Evolutionary conservation across 2,888 invertebrate genomes (phyloP), one percentile per base, ranked within the genome.

Genomic region (Napeogenes sylphis): DNA sequence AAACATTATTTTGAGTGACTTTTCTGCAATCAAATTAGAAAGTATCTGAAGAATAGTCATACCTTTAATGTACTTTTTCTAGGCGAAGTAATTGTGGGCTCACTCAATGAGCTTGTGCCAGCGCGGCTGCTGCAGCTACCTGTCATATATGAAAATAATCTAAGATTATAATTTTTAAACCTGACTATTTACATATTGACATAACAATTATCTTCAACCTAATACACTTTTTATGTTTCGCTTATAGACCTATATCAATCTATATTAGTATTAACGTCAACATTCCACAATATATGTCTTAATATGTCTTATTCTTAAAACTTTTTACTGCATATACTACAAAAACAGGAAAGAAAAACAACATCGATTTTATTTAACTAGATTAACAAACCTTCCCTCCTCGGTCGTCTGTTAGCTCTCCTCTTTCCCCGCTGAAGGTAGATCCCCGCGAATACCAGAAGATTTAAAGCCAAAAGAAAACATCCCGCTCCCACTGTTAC

Each of bases 401-500:
- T 70, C 0, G 81, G 79, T 30, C 84, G 74, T 64, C 83, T 76
- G 63, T 76, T 82, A 6, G 80, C 76, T 45, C 80, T 73, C 12
- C 93, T 91, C 2, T 93, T 87, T 45, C 93, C 93, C n/a, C 94
- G 84, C 77, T 94, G 94, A 71, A 94, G 92, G 79, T 94, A 95
- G 73, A 94, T 94, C 3, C 95, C 95, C 2, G 95, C 95, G 76
- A 95, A 95, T 69, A 95, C 95, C 64, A 95, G 83, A 88, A 94
- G 93, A 80, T 95, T 94, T 33, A 95, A 90, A 2, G 94, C 92
- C 32, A 95, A 84, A 38, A 95, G 91, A 69, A 94, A 92, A 78
- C 94, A 94, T 13, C 94, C 95, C 2, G 95, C 94, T 8, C 94
- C 94, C 8, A 94, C 94, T 4, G 95, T 95, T 68, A 95, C 94